Conservation (phyloP, 1,140 invertebrate genomes). For the Papilio aristodemus region DNA sequence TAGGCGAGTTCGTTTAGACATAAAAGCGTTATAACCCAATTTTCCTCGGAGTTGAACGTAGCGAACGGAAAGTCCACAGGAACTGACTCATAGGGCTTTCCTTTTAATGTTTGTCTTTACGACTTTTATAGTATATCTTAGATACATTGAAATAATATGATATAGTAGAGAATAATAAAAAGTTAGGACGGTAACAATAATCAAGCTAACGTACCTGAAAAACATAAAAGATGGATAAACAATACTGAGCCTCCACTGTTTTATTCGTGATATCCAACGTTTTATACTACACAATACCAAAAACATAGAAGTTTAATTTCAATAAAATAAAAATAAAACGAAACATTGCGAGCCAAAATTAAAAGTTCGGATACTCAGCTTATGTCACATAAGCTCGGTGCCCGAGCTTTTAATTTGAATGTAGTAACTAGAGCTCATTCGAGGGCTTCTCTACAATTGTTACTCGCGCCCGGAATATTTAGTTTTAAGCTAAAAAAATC, state of each 20-base stretch:
- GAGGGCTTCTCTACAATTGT: neutral
- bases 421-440: too few species aligned
- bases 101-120: constrained; percentile 22
- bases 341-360: neutral
- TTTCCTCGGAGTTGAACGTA: neutral
- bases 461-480: too few species aligned
- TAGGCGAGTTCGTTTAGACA: neutral
- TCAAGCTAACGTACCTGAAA: too few species aligned
- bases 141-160: neutral
- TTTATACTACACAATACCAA: constrained; percentile 7
- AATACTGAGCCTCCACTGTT: neutral
- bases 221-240: neutral
- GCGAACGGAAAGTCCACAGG: constrained; percentile 24
- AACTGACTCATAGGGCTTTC: constrained; percentile 32
- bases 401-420: neutral
- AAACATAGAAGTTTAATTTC: neutral
- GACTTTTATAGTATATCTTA: neutral
- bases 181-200: too few species aligned
- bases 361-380: neutral
- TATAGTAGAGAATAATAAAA: too few species aligned
- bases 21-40: neutral
- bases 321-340: neutral
- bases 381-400: neutral
- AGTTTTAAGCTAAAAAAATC: too few species aligned
- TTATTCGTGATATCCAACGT: neutral